Base-by-base conservation (phyloP, 2,888 invertebrate species). In the Lycophotia porphyrea region DNA sequence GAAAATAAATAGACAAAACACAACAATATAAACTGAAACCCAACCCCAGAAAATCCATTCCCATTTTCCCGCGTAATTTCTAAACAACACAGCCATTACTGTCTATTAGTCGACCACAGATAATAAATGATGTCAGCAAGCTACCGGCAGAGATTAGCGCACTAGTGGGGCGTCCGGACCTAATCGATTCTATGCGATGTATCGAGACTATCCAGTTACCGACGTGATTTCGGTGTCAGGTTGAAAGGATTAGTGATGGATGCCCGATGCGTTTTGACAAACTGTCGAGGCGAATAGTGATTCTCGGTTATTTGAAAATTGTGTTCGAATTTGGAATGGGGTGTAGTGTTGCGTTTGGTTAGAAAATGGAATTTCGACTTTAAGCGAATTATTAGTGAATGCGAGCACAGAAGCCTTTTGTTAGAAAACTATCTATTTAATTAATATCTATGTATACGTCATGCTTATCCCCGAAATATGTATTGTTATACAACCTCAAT, bases 181-280 rank as follows among this genome's bases (percentile, higher is more conserved):
- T 89, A 90, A 91, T 91, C 91, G 91, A 91, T 91, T 89, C 90
- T 80, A 84, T 73, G 82, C 86, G 85, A 82, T 79, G 81, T 84
- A 82, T 90, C 85, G 86, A 81, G 86, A 88, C 89, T 84, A 82
- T 90, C 86, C 85, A 80, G 87, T 89, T 90, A 88, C 90, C 60
- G 77, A 79, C 84, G 88, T 88, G 89, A 90, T 90, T 88, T 88
- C 74, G 82, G 86, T 88, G 88, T 88, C 86, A 72, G 82, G 89
- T 78, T 81, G 70, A 72, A 61, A 76, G 84, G 81, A 82, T 83
- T 82, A 74, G 65, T 80, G 61, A 83, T 60, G 34, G 61, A 83
- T 60, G 34, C 31, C 60, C 7, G 31, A 60, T 85, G 81, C 74
- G 82, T 84, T 88, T 84, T 65, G 70, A 84, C 84, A 80, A 86